Base-by-base conservation (phyloP, 2,888 invertebrate genomes). In the Leptopilina drosophilae region DNA sequence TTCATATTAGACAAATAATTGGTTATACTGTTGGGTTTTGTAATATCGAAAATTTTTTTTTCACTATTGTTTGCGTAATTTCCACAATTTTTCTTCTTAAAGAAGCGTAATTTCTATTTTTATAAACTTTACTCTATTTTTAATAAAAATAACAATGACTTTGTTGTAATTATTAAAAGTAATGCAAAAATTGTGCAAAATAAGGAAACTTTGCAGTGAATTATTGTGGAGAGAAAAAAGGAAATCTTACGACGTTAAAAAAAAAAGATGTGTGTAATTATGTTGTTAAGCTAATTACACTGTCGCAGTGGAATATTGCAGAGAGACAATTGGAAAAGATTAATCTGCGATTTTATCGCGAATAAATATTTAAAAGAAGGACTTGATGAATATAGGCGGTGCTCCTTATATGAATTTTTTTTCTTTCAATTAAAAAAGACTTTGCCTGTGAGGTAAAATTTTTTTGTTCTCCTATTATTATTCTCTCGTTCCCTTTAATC, bases 201-300 rank as follows among this genome's bases (percentile, higher is more conserved):
- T 42, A 42, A 46, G 67, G 11, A 67, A 67, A 46, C 46, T 46
- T 20, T 56, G 20, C 8, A 73, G 14, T 56, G 53, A 73, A 2
- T 33, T 56, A 73, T 73, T 53, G 26, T 5, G 56, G 14, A 42
- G 8, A 42, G 8, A 42, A 42, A 73, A 73, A n/a, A 26, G 33
- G 56, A 8, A 26, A 33, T 4, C 14, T 73, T 33, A 33, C 33
- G 73, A 56, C 53, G 53, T n/a, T 5, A 73, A 56, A 56, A 67
- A 49, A 12, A 49, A 49, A 11, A 49, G 2, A 9, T 9, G 14
- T 73, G 42, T 73, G 56, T 53, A 73, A 56, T 73, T 56, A 49
- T 49, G 56, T 49, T 5, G 49, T 73, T 56, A 73, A 33, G 73
- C 33, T 73, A n/a, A 73, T 56, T 53, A 49, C n/a, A 33, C n/a